Conservation (phyloP, 2,113 vertebrate genomes). For the Hyla sarda region DNA sequence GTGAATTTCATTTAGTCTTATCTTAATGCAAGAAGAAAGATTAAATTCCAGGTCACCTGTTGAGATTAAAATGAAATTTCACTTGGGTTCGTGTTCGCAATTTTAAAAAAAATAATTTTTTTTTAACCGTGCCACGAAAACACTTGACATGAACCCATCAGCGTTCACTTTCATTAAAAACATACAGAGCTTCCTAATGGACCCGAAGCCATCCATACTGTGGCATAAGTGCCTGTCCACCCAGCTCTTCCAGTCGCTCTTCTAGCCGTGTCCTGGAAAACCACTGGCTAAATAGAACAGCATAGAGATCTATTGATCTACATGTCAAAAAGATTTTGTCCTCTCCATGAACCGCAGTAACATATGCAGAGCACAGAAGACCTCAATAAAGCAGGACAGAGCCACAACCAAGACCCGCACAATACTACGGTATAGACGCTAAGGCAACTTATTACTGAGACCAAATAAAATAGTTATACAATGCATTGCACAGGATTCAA, state of each 20-base stretch:
- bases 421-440: not conserved
- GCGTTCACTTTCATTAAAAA: constrained; percentile 23
- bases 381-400: not conserved
- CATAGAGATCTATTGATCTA: not conserved
- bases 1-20: constrained; percentile 41
- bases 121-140: constrained; percentile 2
- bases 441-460: not conserved
- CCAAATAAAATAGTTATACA: no score
- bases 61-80: constrained; percentile 54
- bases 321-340: constrained; percentile 1
- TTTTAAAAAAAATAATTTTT: not conserved
- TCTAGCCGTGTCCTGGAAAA: not conserved
- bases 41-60: constrained; percentile 52
- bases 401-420: not conserved
- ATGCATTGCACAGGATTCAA: no score
- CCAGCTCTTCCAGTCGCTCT: not conserved
- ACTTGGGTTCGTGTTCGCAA: constrained; percentile 10
- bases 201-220: not conserved
- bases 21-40: constrained; percentile 39
- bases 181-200: not conserved
- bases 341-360: not conserved
- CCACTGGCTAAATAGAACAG: constrained; percentile 8
- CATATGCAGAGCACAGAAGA: not conserved
- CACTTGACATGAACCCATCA: constrained; percentile 35
- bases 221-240: not conserved